Conservation (phyloP, 1,140 invertebrate species). For the Ostrea denselamellosa region DNA sequence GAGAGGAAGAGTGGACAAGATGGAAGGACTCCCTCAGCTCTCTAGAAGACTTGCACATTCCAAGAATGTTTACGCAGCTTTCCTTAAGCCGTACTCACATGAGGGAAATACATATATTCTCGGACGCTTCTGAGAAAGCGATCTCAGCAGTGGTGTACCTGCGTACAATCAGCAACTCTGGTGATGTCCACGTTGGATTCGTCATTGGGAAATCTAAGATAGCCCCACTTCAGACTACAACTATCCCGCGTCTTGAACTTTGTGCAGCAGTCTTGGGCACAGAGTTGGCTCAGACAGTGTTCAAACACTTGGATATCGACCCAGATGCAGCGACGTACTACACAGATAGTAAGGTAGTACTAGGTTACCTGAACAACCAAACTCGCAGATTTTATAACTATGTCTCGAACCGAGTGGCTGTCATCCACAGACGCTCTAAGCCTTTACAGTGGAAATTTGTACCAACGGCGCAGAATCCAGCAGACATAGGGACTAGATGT, state of each 20-base stretch:
- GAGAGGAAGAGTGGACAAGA: constrained; percentile 38
- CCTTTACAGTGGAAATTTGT: constrained; percentile 39
- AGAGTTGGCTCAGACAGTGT: background rate
- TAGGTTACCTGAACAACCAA: constrained; percentile 50
- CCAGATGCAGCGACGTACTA: constrained; percentile 5
- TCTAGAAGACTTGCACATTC: constrained; percentile 40
- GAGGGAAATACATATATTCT: constrained; percentile 35
- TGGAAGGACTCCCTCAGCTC: constrained; percentile 41
- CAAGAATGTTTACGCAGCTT: constrained; percentile 31
- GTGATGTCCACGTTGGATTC: constrained; percentile 42
- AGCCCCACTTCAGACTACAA: constrained; percentile 8
- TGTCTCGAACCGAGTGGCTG: constrained; percentile 34
- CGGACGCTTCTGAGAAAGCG: constrained; percentile 43
- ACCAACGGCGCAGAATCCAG: constrained; percentile 7
- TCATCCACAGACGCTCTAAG: background rate
- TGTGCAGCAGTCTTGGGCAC: constrained; percentile 25
- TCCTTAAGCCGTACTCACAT: background rate
- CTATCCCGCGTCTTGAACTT: constrained; percentile 42
- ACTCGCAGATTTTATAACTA: constrained; percentile 49
- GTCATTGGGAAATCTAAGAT: constrained; percentile 24
- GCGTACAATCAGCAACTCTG: background rate
- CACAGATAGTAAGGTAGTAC: constrained; percentile 46
- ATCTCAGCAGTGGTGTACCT: constrained; percentile 51
- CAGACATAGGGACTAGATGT: constrained; percentile 34
- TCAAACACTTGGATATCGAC: constrained; percentile 28